Percentiles rank a stretch among this genome's conserved stretches.
Evolutionary conservation across 2,113 vertebrate species (phyloP).

Genomic region (Cebus imitator): DNA sequence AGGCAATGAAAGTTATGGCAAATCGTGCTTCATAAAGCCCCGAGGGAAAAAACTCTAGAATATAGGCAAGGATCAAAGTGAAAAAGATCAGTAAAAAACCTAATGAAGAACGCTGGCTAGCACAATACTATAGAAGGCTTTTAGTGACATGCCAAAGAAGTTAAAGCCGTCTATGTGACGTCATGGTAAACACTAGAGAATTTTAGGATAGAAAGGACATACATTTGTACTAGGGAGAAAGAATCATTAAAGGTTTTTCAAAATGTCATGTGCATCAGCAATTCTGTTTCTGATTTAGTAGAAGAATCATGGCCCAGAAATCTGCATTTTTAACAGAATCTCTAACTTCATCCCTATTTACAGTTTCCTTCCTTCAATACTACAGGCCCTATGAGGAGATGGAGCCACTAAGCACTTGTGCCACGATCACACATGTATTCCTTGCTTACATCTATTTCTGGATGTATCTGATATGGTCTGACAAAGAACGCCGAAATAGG

Average conservation of each 20-base stretch:
- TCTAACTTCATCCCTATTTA: not conserved
- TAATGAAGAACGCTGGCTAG: not conserved
- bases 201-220: not conserved
- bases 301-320: not conserved
- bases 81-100: not conserved
- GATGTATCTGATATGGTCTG: too few species aligned
- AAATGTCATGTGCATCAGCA: not conserved
- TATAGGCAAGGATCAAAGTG: not conserved
- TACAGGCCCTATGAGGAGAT: fast-evolving
- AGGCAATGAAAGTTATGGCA: not conserved
- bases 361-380: not conserved
- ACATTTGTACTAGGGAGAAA: not conserved
- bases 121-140: too few species aligned
- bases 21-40: not conserved
- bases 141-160: not conserved
- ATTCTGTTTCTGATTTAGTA: not conserved
- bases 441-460: not conserved
- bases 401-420: not conserved
- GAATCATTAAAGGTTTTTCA: not conserved
- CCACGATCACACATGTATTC: too few species aligned
- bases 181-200: not conserved
- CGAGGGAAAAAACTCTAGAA: not conserved
- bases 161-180: not conserved
- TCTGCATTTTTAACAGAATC: not conserved
- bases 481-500: not conserved